These are phyloP conservation scores for Therioaphis trifolii DNA, from an alignment of 2,888 invertebrate genomes.

Conservation along the genomic window DNA sequence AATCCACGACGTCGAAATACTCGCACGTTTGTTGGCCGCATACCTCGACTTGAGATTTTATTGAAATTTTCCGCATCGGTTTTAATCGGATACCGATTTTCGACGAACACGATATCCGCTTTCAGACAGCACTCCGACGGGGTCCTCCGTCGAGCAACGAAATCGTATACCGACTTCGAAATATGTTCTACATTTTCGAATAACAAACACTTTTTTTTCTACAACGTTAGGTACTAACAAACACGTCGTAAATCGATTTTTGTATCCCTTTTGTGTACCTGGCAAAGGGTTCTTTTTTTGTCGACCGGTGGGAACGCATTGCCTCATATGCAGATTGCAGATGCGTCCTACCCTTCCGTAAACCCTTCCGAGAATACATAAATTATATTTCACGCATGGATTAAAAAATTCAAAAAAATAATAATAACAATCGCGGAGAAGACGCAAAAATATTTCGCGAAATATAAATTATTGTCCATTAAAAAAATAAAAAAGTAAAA, in stretches of 20 bases:
- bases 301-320: constrained; percentile 58
- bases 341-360: constrained; percentile 60
- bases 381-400: constrained; percentile 65
- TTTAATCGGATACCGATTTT: constrained; percentile 11
- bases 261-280: constrained; percentile 61
- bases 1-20: too few species aligned
- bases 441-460: constrained; percentile 61
- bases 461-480: constrained; percentile 63
- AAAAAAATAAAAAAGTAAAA: constrained; percentile 46
- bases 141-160: constrained; percentile 18
- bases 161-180: constrained; percentile 51
- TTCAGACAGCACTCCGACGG: constrained; percentile 9
- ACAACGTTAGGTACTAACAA: constrained; percentile 63
- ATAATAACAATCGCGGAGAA: constrained; percentile 62
- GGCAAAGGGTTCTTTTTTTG: constrained; percentile 58
- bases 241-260: constrained; percentile 55
- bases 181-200: constrained; percentile 57
- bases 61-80: constrained; percentile 18
- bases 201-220: constrained; percentile 60
- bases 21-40: too few species aligned
- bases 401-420: constrained; percentile 64
- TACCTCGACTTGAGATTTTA: too few species aligned
- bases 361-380: constrained; percentile 63
- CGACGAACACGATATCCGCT: constrained; percentile 29
- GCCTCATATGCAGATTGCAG: constrained; percentile 63